A percentile compares a stretch with the other conserved stretches of the same genome.
Evolutionary conservation across 2,797 vertebrate species (phyloP).

Genomic region (Semotilus atromaculatus): DNA sequence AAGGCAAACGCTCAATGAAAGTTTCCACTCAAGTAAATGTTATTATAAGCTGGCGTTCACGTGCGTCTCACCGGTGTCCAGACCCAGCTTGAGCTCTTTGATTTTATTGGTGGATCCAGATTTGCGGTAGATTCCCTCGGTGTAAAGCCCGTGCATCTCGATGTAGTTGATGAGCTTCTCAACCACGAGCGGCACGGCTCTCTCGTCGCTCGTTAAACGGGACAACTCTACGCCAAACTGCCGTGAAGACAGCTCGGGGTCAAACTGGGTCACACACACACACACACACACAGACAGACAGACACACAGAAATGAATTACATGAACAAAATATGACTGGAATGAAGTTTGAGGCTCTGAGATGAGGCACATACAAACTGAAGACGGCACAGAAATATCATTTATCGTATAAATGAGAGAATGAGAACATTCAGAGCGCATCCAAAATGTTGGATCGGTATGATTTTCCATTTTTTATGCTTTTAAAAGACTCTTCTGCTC

Average conservation of each 20-base stretch:
- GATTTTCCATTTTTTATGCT: too few relatives aligned
- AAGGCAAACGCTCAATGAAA: constrained; percentile 8
- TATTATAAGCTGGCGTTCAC: not conserved
- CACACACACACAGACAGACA: constrained; percentile 11
- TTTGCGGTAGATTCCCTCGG: constrained; percentile 97
- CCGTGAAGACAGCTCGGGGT: constrained; percentile 91
- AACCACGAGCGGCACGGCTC: constrained; percentile 90
- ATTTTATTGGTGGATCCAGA: constrained; percentile 97
- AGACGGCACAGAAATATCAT: not conserved
- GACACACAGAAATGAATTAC: constrained; percentile 1
- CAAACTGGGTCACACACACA: constrained; percentile 79
- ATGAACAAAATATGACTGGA: constrained; percentile 16
- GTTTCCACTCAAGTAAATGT: not conserved
- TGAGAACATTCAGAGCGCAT: not conserved
- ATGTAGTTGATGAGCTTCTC: constrained; percentile 99
- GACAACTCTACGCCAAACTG: constrained; percentile 96
- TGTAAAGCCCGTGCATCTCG: constrained; percentile 98
- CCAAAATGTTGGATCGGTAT: too few relatives aligned
- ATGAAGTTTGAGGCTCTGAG: not conserved
- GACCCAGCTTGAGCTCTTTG: constrained; percentile 91
- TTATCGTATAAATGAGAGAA: not conserved
- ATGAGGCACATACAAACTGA: constrained; percentile 17
- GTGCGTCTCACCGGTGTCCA: constrained; percentile 86
- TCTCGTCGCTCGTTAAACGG: constrained; percentile 91
- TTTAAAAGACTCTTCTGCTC: too few relatives aligned